Evolutionary conservation across 2,113 vertebrate species (phyloP), one percentile per base, ranked within the genome.

Genomic region (Suncus etruscus): DNA sequence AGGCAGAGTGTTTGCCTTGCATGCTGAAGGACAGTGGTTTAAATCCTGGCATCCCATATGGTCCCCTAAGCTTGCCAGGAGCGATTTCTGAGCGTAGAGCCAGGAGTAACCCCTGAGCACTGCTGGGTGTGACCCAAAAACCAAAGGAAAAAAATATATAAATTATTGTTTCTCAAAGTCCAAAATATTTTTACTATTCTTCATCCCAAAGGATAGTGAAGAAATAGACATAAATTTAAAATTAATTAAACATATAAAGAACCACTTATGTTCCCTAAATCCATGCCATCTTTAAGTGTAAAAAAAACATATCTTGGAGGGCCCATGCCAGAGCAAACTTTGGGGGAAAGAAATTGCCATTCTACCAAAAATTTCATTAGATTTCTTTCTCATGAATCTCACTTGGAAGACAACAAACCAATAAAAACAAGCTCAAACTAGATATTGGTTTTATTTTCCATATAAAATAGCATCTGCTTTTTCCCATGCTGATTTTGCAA

Each of bases 401-500:
- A 88, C 22, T 29, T 81, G 61, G 47, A 82, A 87, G 24, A 77
- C 74, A 25, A 14, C 72, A 69, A 31, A 85, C 70, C 39, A 73
- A 83, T 51, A 83, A 78, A 89, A 94, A 74, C 22, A 80, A 89
- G n/a, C 25, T 81, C 48, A 87, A 58, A 32, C 68, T 22, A 68
- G 86, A 86, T 77, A 72, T 29, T 70, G 80, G 54, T 58, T 45
- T 29, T 31, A 79, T 80, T 95, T 95, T 91, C 86, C 77, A 89
- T 29, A 73, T 79, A 95, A 94, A 92, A 90, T 65, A 84, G 32
- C 61, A 91, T 81, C 77, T 87, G 78, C 24, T 0, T 95, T 96
- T 97, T 96, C 93, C 91, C 73, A 96, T 92, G 81, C 80, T 97
- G 90, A 96, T 92, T 95, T 61, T 69, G 79, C 83, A 96, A 91